These are phyloP conservation scores for Pomacea maculata DNA, from an alignment of 1,140 invertebrate species.

Conservation along the genomic window DNA sequence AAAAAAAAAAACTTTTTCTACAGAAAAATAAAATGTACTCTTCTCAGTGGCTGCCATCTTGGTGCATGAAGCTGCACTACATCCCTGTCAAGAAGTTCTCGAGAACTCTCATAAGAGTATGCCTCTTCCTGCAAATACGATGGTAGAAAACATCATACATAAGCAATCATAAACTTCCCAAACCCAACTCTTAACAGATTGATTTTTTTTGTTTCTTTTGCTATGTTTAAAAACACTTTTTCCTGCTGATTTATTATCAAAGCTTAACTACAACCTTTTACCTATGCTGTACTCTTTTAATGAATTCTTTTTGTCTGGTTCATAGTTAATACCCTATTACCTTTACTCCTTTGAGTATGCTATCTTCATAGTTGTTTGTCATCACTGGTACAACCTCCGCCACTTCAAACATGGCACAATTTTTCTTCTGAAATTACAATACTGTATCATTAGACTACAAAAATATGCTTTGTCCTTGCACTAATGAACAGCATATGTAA, in stretches of 20 bases:
- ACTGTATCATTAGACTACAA: too few species aligned
- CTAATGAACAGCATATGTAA: too few species aligned
- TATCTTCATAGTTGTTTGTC: constrained; percentile 65
- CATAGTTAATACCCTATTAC: constrained; percentile 33
- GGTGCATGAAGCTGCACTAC: constrained; percentile 63
- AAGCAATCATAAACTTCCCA: too few species aligned
- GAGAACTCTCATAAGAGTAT: constrained; percentile 61
- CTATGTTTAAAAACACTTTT: neutral
- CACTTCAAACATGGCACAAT: constrained; percentile 61
- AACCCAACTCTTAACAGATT: too few species aligned
- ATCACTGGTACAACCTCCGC: constrained; percentile 62
- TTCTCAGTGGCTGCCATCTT: constrained; percentile 61
- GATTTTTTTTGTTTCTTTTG: too few species aligned
- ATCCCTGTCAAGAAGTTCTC: constrained; percentile 62
- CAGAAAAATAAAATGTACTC: constrained; percentile 36
- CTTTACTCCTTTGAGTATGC: constrained; percentile 62
- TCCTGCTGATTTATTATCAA: neutral
- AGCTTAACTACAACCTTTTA: constrained; percentile 7
- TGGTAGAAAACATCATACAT: neutral
- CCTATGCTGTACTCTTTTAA: neutral
- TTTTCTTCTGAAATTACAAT: constrained; percentile 51
- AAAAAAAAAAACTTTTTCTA: too few species aligned
- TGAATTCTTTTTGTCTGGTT: neutral
- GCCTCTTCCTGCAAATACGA: constrained; percentile 53
- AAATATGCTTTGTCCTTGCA: too few species aligned